Evolutionary conservation across 1,140 invertebrate genomes (phyloP).

Genomic region (Drosophila orena): DNA sequence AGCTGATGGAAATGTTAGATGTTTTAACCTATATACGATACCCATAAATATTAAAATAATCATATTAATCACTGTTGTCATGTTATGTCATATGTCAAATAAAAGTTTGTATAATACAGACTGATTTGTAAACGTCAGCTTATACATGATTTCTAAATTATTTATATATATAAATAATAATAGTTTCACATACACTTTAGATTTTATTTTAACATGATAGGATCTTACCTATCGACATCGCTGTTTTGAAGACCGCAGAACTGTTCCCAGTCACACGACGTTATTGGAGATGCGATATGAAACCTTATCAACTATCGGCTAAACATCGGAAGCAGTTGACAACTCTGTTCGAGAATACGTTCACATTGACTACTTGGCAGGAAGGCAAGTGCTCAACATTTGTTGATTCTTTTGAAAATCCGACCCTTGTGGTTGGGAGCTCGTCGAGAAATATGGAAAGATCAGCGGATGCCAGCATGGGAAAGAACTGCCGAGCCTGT

Average conservation of each 20-base stretch:
- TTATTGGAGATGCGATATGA: neutral
- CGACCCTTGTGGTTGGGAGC: neutral
- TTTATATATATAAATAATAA: no score
- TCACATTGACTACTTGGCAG: slow-evolving; percentile 20
- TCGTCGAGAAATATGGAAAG: neutral
- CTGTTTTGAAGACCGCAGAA: neutral
- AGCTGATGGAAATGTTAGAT: neutral
- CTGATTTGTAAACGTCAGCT: no score
- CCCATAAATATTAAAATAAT: neutral
- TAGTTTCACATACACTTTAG: no score
- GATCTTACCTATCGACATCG: no score
- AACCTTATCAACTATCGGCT: neutral
- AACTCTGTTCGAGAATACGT: slow-evolving; percentile 7
- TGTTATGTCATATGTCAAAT: neutral
- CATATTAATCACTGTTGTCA: no score
- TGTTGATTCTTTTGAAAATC: slow-evolving; percentile 16
- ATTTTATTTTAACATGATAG: no score
- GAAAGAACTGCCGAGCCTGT: slow-evolving; percentile 29
- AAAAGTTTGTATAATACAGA: neutral
- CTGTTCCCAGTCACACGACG: neutral
- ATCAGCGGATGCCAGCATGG: neutral
- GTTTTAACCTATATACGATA: no score
- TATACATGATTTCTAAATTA: no score
- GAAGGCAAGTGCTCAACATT: slow-evolving; percentile 15
- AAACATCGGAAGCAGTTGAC: neutral